Conservation (phyloP, 2,797 vertebrate species). For the Mus minutoides region DNA sequence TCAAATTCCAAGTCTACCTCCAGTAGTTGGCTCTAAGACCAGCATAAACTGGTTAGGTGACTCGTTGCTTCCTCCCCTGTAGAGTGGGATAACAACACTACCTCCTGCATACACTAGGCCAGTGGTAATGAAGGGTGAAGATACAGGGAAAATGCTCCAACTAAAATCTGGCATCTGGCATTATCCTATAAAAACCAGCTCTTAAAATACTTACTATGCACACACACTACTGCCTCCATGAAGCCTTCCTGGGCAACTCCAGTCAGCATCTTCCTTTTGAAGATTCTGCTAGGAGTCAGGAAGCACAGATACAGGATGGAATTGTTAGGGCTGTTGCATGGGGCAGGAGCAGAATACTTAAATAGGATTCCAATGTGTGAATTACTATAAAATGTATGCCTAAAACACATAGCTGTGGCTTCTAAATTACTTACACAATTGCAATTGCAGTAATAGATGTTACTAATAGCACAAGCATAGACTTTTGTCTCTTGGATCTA, state of each 20-base stretch:
- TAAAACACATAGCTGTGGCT: background rate
- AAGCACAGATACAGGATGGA: background rate
- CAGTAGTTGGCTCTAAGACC: background rate
- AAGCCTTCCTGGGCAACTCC: background rate
- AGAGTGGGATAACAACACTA: no score
- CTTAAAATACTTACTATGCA: background rate
- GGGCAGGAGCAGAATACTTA: background rate
- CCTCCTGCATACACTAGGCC: background rate
- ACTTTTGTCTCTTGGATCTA: slow-evolving; percentile 3
- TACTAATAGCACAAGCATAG: background rate
- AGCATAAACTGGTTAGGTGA: background rate
- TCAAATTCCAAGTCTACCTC: background rate
- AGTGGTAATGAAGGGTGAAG: background rate
- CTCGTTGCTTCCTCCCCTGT: background rate
- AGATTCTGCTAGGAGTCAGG: background rate
- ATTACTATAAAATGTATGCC: background rate
- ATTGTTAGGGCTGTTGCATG: background rate
- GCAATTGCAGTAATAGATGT: background rate
- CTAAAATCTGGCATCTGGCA: background rate
- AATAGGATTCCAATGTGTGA: background rate
- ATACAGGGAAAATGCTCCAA: background rate
- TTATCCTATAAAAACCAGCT: background rate
- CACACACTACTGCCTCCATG: background rate
- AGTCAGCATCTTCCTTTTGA: background rate
- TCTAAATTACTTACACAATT: background rate